phyloP scores from a whole-genome alignment of 2,888 invertebrate species.

The Exephanes ischioxanthus region DNA sequence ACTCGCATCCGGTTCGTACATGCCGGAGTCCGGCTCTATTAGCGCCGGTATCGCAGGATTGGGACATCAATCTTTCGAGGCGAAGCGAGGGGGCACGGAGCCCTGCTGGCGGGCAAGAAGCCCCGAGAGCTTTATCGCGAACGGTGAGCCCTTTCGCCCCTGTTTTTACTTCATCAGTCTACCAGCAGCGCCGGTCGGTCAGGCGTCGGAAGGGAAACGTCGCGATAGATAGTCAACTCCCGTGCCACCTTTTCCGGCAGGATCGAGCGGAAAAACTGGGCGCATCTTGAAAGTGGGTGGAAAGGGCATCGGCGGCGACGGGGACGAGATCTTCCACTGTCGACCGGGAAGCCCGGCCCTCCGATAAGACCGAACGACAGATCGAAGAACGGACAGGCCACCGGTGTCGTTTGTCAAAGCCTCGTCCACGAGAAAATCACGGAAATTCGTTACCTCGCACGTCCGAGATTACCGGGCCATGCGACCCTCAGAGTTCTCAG shows the following conservation, averaged over 20 bases:
- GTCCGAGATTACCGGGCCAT: background rate
- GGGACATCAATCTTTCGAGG: constrained; percentile 54
- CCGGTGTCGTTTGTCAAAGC: constrained; percentile 76
- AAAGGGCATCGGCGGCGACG: constrained; percentile 37
- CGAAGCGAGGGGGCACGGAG: constrained; percentile 28
- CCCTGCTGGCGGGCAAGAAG: constrained; percentile 49
- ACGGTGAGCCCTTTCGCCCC: constrained; percentile 62
- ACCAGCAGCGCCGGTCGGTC: constrained; percentile 72
- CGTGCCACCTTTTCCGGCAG: constrained; percentile 14
- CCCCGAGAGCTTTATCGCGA: constrained; percentile 72
- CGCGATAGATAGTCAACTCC: constrained; percentile 36
- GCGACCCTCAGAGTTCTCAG: background rate
- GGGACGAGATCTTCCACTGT: constrained; percentile 62
- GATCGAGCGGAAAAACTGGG: constrained; percentile 38
- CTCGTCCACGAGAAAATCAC: constrained; percentile 22
- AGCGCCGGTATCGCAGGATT: constrained; percentile 10
- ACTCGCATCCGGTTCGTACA: background rate
- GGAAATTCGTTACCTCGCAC: constrained; percentile 42
- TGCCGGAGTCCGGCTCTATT: background rate
- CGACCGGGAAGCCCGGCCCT: background rate
- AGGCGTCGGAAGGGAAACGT: constrained; percentile 21
- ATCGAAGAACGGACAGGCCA: constrained; percentile 77
- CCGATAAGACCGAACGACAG: constrained; percentile 78
- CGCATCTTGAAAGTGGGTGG: constrained; percentile 13
- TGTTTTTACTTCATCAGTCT: constrained; percentile 79